Percentiles rank a stretch among this genome's conserved stretches.
Evolutionary conservation across 2,797 vertebrate genomes (phyloP).

Genomic region (Cirrhinus mrigala): DNA sequence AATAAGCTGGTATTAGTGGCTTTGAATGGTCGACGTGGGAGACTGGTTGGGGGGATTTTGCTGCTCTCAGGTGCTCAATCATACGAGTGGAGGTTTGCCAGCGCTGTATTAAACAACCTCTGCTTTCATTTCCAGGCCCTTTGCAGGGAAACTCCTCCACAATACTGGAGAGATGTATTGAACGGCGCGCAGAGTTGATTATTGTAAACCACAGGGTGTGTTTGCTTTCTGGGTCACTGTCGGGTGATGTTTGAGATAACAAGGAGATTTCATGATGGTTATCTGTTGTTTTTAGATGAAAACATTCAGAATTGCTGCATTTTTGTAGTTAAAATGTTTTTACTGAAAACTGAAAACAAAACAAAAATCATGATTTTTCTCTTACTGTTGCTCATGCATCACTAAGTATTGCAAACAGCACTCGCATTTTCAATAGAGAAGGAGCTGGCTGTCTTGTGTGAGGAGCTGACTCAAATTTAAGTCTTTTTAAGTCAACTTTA

Average conservation of each 20-base stretch:
- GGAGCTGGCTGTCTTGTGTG: no score
- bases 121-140: conserved; percentile 22
- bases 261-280: not conserved
- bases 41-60: conserved; percentile 18
- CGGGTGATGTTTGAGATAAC: conserved; percentile 12
- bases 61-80: conserved; percentile 41
- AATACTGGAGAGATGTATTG: conserved; percentile 8
- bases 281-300: not conserved
- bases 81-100: conserved; percentile 42
- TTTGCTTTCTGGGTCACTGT: not conserved
- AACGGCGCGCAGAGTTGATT: conserved; percentile 22
- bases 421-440: not conserved
- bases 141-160: conserved; percentile 22
- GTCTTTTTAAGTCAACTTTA: no score
- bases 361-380: not conserved
- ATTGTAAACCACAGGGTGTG: not conserved
- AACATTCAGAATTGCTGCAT: not conserved
- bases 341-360: not conserved
- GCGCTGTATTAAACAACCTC: conserved; percentile 38
- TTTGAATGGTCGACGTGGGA: conserved; percentile 56
- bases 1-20: conserved; percentile 70
- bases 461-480: no score
- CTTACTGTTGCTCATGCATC: not conserved
- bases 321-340: not conserved
- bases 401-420: not conserved